A percentile compares a stretch with the other conserved stretches of the same genome.
Evolutionary conservation across 2,888 invertebrate species (phyloP).

Genomic region (Ceriagrion tenellum): DNA sequence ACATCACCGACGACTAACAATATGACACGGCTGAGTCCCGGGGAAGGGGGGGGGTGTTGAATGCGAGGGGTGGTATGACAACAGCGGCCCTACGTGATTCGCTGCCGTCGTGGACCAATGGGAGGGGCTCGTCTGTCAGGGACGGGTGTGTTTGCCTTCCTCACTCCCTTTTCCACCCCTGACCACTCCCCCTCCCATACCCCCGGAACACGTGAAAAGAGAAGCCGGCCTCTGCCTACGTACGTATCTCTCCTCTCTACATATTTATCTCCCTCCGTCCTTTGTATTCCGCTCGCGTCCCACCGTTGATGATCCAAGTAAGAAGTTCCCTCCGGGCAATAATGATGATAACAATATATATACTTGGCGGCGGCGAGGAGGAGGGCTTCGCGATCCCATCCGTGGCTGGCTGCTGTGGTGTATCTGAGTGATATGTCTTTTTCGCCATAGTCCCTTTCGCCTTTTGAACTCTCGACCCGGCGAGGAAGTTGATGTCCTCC

Average conservation of each 20-base stretch:
- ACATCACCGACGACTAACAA: neutral
- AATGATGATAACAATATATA: conserved; percentile 15
- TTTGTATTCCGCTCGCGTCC: neutral
- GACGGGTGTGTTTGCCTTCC: neutral
- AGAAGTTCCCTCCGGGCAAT: neutral
- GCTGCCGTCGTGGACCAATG: conserved; percentile 19
- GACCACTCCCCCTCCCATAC: neutral
- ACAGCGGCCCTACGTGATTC: neutral
- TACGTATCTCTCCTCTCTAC: neutral
- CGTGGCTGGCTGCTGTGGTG: neutral
- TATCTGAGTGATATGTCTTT: conserved; percentile 27
- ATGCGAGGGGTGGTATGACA: neutral
- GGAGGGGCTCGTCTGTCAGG: conserved; percentile 6
- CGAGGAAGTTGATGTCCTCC: neutral
- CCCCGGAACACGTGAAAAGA: neutral
- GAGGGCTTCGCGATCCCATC: neutral
- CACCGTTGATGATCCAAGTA: neutral
- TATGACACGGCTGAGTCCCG: neutral
- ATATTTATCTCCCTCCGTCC: no score
- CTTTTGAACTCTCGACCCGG: neutral
- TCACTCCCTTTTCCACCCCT: neutral
- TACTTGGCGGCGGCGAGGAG: neutral
- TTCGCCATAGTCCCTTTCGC: neutral
- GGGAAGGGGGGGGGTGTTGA: neutral
- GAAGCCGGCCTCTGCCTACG: neutral